phyloP scores from a whole-genome alignment of 2,113 vertebrate species.

The Nannobrachium achirus region DNA sequence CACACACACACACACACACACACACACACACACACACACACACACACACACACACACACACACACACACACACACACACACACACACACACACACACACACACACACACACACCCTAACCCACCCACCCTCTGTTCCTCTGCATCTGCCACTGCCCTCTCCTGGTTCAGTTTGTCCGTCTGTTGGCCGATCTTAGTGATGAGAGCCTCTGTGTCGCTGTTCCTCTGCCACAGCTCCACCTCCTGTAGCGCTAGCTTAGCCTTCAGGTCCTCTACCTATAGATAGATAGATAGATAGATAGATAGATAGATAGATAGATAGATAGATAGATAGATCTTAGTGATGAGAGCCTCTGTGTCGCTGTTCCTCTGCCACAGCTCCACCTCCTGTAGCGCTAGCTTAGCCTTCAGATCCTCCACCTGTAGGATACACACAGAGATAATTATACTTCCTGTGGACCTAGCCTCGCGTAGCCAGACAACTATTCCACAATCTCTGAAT shows the following conservation, averaged over 20 bases:
- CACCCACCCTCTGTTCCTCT: slow-evolving; percentile 72
- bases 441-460: too few species aligned
- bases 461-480: too few species aligned
- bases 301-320: too few species aligned
- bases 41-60: too few species aligned
- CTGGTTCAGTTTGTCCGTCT: slow-evolving; percentile 75
- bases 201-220: slow-evolving; percentile 83
- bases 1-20: too few species aligned
- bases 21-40: too few species aligned
- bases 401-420: slow-evolving; percentile 90
- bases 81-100: neutral
- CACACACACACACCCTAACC: neutral
- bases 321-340: too few species aligned
- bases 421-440: neutral
- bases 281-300: neutral
- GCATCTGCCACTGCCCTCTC: slow-evolving; percentile 71
- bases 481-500: too few species aligned
- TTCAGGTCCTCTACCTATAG: slow-evolving; percentile 89
- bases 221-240: slow-evolving; percentile 86
- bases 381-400: slow-evolving; percentile 86
- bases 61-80: too few species aligned
- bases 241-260: slow-evolving; percentile 86
- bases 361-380: slow-evolving; percentile 87
- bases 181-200: slow-evolving; percentile 76
- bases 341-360: slow-evolving; percentile 79